A percentile compares a stretch with the other conserved stretches of the same genome.
Conservation (phyloP, 2,888 invertebrate species). For the Drosophila neutralis region DNA sequence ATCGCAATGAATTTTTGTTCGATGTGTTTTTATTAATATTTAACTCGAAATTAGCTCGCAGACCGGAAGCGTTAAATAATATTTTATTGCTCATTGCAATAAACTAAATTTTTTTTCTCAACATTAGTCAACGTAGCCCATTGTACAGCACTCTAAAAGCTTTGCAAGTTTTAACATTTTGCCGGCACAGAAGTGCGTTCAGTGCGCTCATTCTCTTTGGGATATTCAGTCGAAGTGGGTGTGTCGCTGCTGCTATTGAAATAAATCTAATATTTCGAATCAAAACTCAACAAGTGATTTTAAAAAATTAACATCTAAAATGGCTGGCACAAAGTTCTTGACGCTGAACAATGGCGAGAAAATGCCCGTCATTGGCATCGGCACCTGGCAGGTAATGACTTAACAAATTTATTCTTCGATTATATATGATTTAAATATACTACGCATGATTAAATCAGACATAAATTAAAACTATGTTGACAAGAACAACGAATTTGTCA, state of each 20-base stretch:
- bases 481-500: background rate
- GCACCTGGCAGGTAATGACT: constrained; percentile 90
- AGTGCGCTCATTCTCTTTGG: constrained; percentile 7
- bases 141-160: constrained; percentile 17
- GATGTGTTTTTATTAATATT: background rate
- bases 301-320: constrained; percentile 11
- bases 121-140: background rate
- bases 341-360: constrained; percentile 86
- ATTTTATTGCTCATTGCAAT: too few species aligned
- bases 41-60: background rate
- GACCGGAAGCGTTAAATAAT: background rate
- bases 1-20: background rate
- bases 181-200: constrained; percentile 10
- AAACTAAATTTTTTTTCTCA: background rate
- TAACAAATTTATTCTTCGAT: background rate
- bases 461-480: background rate
- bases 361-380: constrained; percentile 91
- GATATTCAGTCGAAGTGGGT: constrained; percentile 21
- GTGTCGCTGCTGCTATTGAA: constrained; percentile 1
- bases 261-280: background rate
- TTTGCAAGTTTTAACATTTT: constrained; percentile 12
- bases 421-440: background rate
- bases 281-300: constrained; percentile 36
- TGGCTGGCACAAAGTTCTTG: constrained; percentile 69
- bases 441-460: background rate